Conservation (phyloP, 2,113 vertebrate genomes). For the Corydoras maculifer region DNA sequence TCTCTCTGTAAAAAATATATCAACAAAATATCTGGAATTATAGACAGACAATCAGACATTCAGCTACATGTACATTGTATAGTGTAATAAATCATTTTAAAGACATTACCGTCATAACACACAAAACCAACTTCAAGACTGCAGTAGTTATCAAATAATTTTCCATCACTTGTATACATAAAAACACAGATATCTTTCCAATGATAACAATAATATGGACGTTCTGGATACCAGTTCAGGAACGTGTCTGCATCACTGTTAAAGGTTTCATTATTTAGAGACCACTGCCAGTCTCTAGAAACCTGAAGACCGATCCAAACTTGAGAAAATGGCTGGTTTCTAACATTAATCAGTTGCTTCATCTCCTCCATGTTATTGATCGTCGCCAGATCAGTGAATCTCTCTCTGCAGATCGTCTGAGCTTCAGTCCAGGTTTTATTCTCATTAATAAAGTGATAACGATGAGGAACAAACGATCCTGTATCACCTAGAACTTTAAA, state of each 20-base stretch:
- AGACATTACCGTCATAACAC: conserved; percentile 22
- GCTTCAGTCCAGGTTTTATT: conserved; percentile 19
- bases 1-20: not conserved
- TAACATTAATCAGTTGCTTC: not conserved
- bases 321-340: not conserved
- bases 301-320: conserved; percentile 14
- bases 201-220: not conserved
- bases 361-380: conserved; percentile 13
- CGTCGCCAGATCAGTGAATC: conserved; percentile 1
- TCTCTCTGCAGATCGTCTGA: conserved; percentile 2
- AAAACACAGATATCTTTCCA: conserved; percentile 1
- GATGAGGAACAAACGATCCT: conserved; percentile 4
- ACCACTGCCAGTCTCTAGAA: conserved; percentile 6
- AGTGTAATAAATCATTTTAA: too few relatives aligned
- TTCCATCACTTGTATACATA: accelerated
- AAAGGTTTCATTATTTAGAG: not conserved
- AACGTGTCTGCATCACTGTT: not conserved
- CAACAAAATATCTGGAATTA: too few relatives aligned
- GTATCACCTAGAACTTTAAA: not conserved
- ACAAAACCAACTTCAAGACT: not conserved
- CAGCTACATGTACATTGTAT: too few relatives aligned
- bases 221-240: not conserved
- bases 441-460: conserved; percentile 16
- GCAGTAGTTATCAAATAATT: not conserved
- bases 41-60: too few relatives aligned